phyloP scores from a whole-genome alignment of 2,113 vertebrate genomes.

The Atrichornis clamosus region DNA sequence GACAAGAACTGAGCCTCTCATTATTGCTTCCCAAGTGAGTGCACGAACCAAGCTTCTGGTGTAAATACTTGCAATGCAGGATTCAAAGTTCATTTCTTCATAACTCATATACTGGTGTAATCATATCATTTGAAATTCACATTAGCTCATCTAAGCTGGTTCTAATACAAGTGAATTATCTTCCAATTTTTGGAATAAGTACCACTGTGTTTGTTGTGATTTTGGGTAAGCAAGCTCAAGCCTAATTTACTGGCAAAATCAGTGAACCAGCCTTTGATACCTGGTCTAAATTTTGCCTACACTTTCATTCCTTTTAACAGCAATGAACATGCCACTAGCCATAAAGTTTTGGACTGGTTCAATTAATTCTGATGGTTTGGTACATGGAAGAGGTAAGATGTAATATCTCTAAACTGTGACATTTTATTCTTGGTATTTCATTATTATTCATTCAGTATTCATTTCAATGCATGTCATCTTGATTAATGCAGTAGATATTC shows the following conservation, averaged over 20 bases:
- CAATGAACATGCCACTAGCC: not conserved
- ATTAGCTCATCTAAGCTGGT: not conserved
- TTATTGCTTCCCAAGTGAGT: not conserved
- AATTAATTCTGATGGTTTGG: not conserved
- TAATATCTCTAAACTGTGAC: not conserved
- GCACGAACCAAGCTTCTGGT: not conserved
- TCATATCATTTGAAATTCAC: not conserved
- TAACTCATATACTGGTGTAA: not conserved
- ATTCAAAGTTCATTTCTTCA: not conserved
- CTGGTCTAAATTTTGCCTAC: not conserved
- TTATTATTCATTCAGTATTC: conserved; percentile 3
- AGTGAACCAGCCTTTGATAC: not conserved
- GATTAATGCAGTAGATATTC: conserved; percentile 21
- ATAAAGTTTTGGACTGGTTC: not conserved
- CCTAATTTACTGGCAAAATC: not conserved
- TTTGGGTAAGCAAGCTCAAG: not conserved
- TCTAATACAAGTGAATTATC: not conserved
- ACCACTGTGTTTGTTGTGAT: not conserved
- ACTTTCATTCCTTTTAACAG: not conserved
- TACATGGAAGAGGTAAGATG: not conserved
- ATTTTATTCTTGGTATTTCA: not conserved
- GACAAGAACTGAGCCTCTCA: not conserved
- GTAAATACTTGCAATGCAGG: not conserved
- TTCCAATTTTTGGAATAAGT: not conserved
- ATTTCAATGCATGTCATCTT: conserved; percentile 6